Evolutionary conservation across 2,797 vertebrate species (phyloP).

Genomic region (Hypotaenidia okinawae): DNA sequence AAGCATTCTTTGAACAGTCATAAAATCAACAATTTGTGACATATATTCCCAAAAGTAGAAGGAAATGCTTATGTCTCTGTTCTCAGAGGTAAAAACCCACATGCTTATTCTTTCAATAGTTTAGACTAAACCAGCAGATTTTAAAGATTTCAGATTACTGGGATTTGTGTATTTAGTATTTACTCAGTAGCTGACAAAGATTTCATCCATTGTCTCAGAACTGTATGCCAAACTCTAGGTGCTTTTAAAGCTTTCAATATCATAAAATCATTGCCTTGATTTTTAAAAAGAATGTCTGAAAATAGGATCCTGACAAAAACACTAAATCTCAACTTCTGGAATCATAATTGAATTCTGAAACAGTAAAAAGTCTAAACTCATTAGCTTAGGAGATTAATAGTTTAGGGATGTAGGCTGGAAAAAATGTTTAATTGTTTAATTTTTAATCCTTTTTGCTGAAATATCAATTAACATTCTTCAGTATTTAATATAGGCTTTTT

Average conservation of each 20-base stretch:
- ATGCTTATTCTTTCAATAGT: not conserved
- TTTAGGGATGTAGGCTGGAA: not conserved
- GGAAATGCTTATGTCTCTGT: not conserved
- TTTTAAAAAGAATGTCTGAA: not conserved
- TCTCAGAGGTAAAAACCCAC: not conserved
- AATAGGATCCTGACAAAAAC: not conserved
- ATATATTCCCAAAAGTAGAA: not conserved
- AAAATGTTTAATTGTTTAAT: not conserved
- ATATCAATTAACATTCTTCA: not conserved
- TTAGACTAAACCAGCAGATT: not conserved
- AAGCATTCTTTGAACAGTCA: not conserved
- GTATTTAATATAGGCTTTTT: not conserved
- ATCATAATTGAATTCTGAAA: not conserved
- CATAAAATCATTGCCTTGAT: not conserved
- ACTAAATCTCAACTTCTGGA: not conserved
- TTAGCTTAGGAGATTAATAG: not conserved
- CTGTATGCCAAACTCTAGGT: not conserved
- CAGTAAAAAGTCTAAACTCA: not conserved
- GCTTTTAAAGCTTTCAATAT: not conserved
- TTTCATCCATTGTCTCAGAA: not conserved
- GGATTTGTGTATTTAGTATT: not conserved
- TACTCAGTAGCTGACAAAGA: not conserved
- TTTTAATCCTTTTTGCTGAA: not conserved
- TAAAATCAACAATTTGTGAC: not conserved
- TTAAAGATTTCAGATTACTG: not conserved